Conservation (phyloP, 2,113 vertebrate species). For the Labrus mixtus region DNA sequence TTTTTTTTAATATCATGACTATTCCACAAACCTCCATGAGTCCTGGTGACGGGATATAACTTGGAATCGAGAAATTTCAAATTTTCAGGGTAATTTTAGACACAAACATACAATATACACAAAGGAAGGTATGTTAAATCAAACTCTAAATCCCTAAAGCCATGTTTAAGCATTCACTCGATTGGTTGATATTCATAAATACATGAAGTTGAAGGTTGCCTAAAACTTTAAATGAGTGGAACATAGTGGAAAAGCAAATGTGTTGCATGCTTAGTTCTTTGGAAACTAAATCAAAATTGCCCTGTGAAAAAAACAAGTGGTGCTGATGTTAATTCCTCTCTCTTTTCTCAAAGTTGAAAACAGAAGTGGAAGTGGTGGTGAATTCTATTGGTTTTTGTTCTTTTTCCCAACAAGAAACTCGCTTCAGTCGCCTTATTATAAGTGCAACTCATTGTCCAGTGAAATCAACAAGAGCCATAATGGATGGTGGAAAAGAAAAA, state of each 20-base stretch:
- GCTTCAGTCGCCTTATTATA: neutral
- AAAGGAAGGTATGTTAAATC: too few relatives aligned
- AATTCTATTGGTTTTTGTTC: slow-evolving; percentile 11
- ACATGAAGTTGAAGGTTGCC: neutral
- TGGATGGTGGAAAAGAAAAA: neutral
- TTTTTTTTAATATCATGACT: neutral
- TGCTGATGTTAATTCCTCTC: neutral
- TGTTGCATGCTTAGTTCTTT: neutral
- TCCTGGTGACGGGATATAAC: neutral
- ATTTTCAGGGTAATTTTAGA: neutral
- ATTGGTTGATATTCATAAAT: neutral
- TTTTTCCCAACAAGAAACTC: slow-evolving; percentile 14
- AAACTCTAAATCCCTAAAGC: too few relatives aligned
- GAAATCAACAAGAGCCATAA: slow-evolving; percentile 34
- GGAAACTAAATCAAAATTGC: neutral
- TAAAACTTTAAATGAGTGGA: neutral
- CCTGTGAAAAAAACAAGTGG: neutral
- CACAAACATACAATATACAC: neutral
- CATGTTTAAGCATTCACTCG: neutral
- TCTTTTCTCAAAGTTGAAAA: neutral
- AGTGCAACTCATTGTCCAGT: slow-evolving; percentile 21
- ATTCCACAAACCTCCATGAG: neutral
- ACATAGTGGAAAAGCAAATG: neutral
- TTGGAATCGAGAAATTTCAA: neutral
- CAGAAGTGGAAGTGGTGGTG: neutral